Percentiles rank a stretch among this genome's conserved stretches.
These are phyloP conservation scores for Drosophila antonietae DNA, from an alignment of 2,888 invertebrate genomes.

Conservation along the genomic window DNA sequence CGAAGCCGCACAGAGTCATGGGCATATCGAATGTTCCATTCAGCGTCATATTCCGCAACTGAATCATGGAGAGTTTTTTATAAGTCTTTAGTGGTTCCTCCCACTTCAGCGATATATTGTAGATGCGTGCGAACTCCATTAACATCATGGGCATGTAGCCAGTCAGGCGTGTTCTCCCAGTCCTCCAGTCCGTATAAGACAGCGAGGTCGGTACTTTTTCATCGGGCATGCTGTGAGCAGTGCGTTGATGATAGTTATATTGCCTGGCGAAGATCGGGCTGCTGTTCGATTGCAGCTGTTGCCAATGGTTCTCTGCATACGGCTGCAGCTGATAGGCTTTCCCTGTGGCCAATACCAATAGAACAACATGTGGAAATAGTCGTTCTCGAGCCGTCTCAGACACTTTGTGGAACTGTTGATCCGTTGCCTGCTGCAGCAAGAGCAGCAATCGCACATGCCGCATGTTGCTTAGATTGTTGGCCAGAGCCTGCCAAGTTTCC, in stretches of 20 bases:
- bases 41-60: conserved; percentile 59
- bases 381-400: background rate
- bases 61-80: conserved; percentile 35
- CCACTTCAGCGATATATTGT: conserved; percentile 57
- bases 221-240: conserved; percentile 50
- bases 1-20: conserved; percentile 62
- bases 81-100: conserved; percentile 21
- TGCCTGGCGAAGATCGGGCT: conserved; percentile 30
- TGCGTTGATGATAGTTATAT: conserved; percentile 33
- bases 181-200: conserved; percentile 39
- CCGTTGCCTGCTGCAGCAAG: conserved; percentile 20
- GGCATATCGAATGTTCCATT: conserved; percentile 55
- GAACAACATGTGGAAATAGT: conserved; percentile 44
- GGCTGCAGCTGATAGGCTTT: conserved; percentile 48
- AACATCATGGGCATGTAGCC: conserved; percentile 53
- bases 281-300: conserved; percentile 1
- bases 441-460: conserved; percentile 50
- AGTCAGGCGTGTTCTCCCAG: conserved; percentile 14
- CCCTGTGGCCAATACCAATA: conserved; percentile 6
- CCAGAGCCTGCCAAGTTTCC: conserved; percentile 54
- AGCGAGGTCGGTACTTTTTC: conserved; percentile 47
- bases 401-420: conserved; percentile 11
- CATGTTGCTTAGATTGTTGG: conserved; percentile 57
- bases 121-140: conserved; percentile 33
- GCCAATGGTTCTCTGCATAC: conserved; percentile 41